Evolutionary conservation across 2,113 vertebrate species (phyloP).

Genomic region (Grammomys dolichurus): DNA sequence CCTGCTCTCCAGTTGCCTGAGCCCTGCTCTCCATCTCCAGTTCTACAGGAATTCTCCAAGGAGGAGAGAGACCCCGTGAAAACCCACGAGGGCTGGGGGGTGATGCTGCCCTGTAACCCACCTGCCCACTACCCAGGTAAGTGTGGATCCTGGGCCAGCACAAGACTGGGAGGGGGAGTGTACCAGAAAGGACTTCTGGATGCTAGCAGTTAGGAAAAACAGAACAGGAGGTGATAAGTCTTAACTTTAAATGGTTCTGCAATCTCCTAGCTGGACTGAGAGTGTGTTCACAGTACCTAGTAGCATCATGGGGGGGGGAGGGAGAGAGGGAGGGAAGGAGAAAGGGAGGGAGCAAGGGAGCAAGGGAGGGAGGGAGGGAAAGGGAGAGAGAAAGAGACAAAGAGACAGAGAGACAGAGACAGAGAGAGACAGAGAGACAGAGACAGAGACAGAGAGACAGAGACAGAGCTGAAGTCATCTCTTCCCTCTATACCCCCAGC

Average conservation of each 20-base stretch:
- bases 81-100: slow-evolving; percentile 92
- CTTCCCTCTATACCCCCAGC: not conserved
- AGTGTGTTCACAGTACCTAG: not conserved
- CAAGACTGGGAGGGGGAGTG: no score
- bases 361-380: no score
- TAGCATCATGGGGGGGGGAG: not conserved
- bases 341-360: no score
- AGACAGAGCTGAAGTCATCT: accelerated
- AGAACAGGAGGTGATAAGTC: not conserved
- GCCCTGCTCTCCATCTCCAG: slow-evolving; percentile 81
- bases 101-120: slow-evolving; percentile 94
- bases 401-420: no score
- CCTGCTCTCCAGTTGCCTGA: slow-evolving; percentile 85
- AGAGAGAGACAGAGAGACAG: no score
- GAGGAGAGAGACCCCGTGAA: slow-evolving; percentile 93
- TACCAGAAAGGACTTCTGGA: not conserved
- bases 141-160: not conserved
- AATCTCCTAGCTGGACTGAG: not conserved
- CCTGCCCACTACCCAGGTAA: slow-evolving; percentile 97
- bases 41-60: slow-evolving; percentile 95
- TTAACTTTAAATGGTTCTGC: not conserved
- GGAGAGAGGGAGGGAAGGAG: no score
- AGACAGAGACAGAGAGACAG: no score
- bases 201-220: not conserved
- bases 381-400: no score